phyloP scores from a whole-genome alignment of 2,888 invertebrate species.

The Craniophora ligustri region DNA sequence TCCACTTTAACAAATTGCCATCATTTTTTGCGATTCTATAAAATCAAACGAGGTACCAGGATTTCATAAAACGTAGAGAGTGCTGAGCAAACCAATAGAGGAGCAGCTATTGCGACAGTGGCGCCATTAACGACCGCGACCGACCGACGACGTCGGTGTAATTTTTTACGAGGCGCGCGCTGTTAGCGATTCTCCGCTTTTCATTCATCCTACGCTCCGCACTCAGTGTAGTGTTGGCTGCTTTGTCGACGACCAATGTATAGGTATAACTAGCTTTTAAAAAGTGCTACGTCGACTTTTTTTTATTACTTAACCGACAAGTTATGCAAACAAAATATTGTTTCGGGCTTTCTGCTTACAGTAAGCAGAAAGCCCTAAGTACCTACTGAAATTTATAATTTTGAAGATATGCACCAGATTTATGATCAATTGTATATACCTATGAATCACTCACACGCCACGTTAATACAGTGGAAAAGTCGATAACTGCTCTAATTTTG shows the following conservation, averaged over 20 bases:
- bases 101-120: slow-evolving; percentile 52
- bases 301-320: slow-evolving; percentile 16
- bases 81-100: slow-evolving; percentile 56
- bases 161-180: slow-evolving; percentile 67
- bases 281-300: slow-evolving; percentile 29
- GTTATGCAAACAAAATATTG: slow-evolving; percentile 2
- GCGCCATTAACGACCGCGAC: slow-evolving; percentile 63
- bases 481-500: too few species aligned
- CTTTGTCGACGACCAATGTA: slow-evolving; percentile 22
- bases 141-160: slow-evolving; percentile 52
- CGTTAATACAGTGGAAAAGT: too few species aligned
- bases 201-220: slow-evolving; percentile 69
- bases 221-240: slow-evolving; percentile 47
- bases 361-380: too few species aligned
- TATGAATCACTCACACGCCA: too few species aligned
- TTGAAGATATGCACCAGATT: too few species aligned
- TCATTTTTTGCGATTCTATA: slow-evolving; percentile 4
- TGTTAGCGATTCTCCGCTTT: slow-evolving; percentile 67
- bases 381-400: too few species aligned
- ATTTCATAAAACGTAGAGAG: slow-evolving; percentile 51
- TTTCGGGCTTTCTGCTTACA: too few species aligned
- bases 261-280: slow-evolving; percentile 16
- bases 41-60: slow-evolving; percentile 54
- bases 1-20: neutral
- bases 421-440: too few species aligned